Evolutionary conservation across 2,113 vertebrate genomes (phyloP), one percentile per base, ranked within the genome.

Genomic region (Choloepus hoffmanni): DNA sequence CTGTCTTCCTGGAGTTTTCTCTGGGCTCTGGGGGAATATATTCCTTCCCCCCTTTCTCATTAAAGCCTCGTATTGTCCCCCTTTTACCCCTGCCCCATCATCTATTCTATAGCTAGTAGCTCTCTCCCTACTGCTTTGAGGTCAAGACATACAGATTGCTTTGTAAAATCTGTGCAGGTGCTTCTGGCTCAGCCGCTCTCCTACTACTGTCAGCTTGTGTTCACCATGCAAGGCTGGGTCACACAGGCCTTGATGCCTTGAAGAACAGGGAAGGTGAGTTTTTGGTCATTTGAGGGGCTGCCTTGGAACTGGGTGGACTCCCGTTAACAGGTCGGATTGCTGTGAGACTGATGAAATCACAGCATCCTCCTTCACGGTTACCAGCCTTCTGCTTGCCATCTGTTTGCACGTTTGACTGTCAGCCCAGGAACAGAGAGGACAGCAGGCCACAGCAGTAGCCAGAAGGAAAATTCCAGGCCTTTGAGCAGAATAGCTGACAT

Each of bases 341-440:
- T 43, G 3, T 68, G 45, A 89, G 86, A 72, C 85, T 85, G 63
- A 36, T 43, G 65, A 95, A 60, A 53, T 36, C 33, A 90, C 90
- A 82, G 30, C 45, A 21, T 65, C 43, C 77, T 88, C 43, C 6
- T 78, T 74, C 1, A 0, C 33, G 28, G 72, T 5, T 45, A 53
- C 73, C 1, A 8, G 73, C 68, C 74, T 92, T 74, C 90, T 94
- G 82, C 33, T 74, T 5, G 60, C 90, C 81, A 79, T 95, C 89
- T 94, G 82, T 82, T 70, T 63, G 70, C 78, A 62, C 48, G 5
- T 65, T 68, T 74, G 84, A 53, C 81, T 79, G 53, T 81, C 84
- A 92, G 85, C 74, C 58, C 26, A 40, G 82, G 65, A 81, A 55
- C 14, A 62, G 53, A 73, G 55, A 60, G 60, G 88, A 43, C 50